A percentile compares a stretch with the other conserved stretches of the same genome.
Evolutionary conservation across 2,797 vertebrate species (phyloP).

Genomic region (Poliocrania exsul): DNA sequence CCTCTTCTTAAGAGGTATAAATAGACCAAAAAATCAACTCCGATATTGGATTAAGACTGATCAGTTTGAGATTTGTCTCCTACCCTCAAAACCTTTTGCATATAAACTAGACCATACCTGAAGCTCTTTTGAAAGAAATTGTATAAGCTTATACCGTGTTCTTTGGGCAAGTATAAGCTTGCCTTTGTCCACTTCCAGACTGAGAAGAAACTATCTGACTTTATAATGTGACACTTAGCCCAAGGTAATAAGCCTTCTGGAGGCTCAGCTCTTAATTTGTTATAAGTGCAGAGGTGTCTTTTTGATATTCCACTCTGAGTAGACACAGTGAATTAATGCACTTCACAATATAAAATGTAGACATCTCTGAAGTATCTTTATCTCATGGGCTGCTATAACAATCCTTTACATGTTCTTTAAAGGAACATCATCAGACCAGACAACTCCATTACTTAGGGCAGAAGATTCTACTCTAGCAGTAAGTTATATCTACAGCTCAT

Average conservation of each 20-base stretch:
- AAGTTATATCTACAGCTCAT: not conserved
- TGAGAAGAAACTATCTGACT: not conserved
- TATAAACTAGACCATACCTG: not conserved
- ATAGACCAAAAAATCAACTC: not conserved
- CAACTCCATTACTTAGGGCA: not conserved
- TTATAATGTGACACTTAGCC: not conserved
- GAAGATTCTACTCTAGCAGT: not conserved
- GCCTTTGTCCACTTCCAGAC: not conserved
- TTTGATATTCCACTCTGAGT: not conserved
- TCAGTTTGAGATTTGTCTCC: not conserved
- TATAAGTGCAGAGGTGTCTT: not conserved
- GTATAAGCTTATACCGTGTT: not conserved
- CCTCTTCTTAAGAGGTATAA: constrained; percentile 1
- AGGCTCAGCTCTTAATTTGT: not conserved
- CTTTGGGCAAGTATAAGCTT: not conserved
- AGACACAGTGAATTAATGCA: not conserved
- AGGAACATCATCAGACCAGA: not conserved
- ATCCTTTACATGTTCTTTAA: not conserved
- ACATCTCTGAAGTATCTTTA: not conserved
- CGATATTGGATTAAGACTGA: constrained; percentile 24
- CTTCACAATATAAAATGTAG: not conserved
- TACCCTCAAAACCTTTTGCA: not conserved
- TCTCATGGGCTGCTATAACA: not conserved
- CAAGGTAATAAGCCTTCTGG: not conserved
- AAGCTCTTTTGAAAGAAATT: not conserved